Base-by-base conservation (phyloP, 2,888 invertebrate genomes). In the Tachina lurida region DNA sequence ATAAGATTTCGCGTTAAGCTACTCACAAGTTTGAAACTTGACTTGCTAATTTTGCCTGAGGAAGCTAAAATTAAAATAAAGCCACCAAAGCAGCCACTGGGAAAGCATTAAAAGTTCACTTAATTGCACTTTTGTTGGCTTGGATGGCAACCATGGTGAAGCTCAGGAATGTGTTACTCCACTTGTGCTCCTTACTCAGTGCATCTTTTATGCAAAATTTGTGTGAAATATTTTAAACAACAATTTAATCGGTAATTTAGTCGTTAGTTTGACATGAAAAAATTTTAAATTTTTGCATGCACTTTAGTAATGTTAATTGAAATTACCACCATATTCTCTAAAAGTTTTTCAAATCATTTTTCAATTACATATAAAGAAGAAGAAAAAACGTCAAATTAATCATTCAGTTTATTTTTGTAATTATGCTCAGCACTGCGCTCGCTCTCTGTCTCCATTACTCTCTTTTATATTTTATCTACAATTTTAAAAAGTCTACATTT, bases 361-460 rank as follows among this genome's bases (percentile, higher is more conserved):
- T 75, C 45, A 78, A 63, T 67, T 60, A 39, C 7, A 31, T 31
- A 2, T 31, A 31, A 31, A 31, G 54, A 71, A 31, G 54, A 71
- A 63, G 56, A 5, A 63, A 67, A 56, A 56, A 47, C 10, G 31
- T 39, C 65, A 63, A 12, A 56, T 65, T 22, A 77, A 58, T 49
- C 52, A 65, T 43, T 10, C 13, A 67, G 2, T 31, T 31, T 31
- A 47, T 43, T 49, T 73, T 70, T 41, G n/a, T 49, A 60, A 75
- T 76, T 71, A 67, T 77, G 73, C 60, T 84, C 71, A 63, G 54
- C 70, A 76, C 63, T 77, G 82, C 82, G 76, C 83, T 83, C 82
- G 76, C 83, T 83, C 83, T 83, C 17, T 43, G 17, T 17, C 39
- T 56, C 15, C 13, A 9, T 58, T 41, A 15, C 47, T 45, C 19